Conservation (phyloP, 2,888 invertebrate species). For the Aporophyla nigra region DNA sequence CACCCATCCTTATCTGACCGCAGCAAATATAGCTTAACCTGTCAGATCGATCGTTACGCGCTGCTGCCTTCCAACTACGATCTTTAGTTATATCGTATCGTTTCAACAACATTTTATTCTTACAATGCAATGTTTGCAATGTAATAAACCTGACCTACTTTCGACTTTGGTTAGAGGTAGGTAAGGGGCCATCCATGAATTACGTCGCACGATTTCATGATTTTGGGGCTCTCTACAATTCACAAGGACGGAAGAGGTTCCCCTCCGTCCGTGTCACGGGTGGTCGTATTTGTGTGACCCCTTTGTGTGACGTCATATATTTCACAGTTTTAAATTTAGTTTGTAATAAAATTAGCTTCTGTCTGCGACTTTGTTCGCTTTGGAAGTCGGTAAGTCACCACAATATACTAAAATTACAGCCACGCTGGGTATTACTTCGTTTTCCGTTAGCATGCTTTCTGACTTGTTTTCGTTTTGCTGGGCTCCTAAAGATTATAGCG, state of each 20-base stretch:
- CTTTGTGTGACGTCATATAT: background rate
- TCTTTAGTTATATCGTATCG: conserved; percentile 7
- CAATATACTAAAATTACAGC: background rate
- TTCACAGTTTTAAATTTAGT: too few species aligned
- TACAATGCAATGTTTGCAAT: conserved; percentile 35
- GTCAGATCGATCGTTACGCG: conserved; percentile 9
- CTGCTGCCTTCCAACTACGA: background rate
- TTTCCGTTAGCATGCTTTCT: background rate
- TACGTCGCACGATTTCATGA: background rate
- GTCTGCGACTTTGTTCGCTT: background rate
- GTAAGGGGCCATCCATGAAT: conserved; percentile 2
- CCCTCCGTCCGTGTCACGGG: too few species aligned
- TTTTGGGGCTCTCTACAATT: background rate
- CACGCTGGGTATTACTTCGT: background rate
- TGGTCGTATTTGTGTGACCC: background rate
- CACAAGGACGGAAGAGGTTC: too few species aligned
- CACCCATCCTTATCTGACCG: background rate
- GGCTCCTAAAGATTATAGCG: background rate
- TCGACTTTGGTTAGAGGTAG: background rate
- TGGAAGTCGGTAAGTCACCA: background rate
- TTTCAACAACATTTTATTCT: conserved; percentile 4
- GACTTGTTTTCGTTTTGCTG: background rate
- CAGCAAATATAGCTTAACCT: background rate
- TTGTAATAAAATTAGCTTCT: too few species aligned
- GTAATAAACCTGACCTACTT: conserved; percentile 44